phyloP scores from a whole-genome alignment of 2,797 vertebrate species.

The Sarcophilus harrisii region DNA sequence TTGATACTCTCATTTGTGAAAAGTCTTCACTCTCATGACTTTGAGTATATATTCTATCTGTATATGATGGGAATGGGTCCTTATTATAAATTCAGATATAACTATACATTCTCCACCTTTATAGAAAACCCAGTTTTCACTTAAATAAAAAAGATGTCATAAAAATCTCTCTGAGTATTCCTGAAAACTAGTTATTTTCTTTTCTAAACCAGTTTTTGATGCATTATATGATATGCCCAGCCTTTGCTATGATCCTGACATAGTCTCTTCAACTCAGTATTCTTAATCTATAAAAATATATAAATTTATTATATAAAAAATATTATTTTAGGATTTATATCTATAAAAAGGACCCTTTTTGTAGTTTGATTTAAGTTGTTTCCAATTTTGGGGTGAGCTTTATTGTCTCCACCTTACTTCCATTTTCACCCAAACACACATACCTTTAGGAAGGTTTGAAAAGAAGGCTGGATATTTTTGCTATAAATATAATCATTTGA shows the following conservation, averaged over 20 bases:
- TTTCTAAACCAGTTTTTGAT: neutral
- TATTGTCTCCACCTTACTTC: neutral
- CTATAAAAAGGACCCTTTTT: constrained; percentile 48
- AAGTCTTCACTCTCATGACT: neutral
- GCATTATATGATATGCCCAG: neutral
- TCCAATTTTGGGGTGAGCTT: neutral
- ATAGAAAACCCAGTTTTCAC: neutral
- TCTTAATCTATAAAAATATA: neutral
- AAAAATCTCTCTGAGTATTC: neutral
- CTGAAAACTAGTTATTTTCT: neutral
- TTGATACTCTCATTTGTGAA: neutral
- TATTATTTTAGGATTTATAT: constrained; percentile 5
- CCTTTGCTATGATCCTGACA: neutral
- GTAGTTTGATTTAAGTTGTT: constrained; percentile 26
- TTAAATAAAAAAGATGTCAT: neutral
- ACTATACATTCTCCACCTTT: neutral
- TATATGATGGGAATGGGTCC: neutral
- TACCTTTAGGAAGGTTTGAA: constrained; percentile 36
- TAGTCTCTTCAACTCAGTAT: neutral
- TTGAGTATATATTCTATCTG: neutral
- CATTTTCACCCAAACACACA: neutral
- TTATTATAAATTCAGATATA: neutral
- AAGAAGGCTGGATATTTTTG: constrained; percentile 1
- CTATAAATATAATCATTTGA: constrained; percentile 5
- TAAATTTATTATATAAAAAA: constrained; percentile 9